Percentiles rank a stretch among this genome's conserved stretches.
phyloP scores from a whole-genome alignment of 2,797 vertebrate genomes.

The Luscinia luscinia region DNA sequence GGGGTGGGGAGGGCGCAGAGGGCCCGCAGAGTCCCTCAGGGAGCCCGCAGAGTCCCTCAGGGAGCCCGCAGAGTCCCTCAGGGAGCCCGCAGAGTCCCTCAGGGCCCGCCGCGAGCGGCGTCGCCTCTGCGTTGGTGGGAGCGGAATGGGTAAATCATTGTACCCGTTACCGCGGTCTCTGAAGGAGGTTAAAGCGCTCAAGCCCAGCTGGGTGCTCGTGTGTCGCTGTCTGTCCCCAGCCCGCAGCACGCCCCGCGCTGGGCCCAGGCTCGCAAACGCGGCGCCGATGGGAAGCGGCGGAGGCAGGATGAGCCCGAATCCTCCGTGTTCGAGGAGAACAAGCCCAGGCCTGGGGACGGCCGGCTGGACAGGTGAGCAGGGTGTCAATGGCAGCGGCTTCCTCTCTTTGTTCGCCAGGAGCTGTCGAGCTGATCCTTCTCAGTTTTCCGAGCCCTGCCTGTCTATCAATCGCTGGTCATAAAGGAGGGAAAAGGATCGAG shows the following conservation, averaged over 20 bases:
- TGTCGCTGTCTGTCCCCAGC: constrained; percentile 27
- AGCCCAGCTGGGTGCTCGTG: rapidly evolving
- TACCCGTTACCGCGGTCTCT: rapidly evolving
- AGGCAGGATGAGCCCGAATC: constrained; percentile 27
- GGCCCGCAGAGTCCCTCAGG: too few relatives aligned
- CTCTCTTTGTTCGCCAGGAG: not conserved
- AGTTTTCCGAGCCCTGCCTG: rapidly evolving
- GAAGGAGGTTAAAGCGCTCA: rapidly evolving
- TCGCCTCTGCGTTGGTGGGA: rapidly evolving
- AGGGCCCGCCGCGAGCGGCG: not conserved
- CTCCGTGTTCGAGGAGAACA: not conserved
- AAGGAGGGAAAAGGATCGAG: not conserved
- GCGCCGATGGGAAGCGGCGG: constrained; percentile 78
- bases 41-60: not conserved
- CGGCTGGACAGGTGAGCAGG: constrained; percentile 74
- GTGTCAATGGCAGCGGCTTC: rapidly evolving
- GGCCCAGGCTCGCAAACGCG: constrained; percentile 82
- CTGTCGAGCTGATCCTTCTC: rapidly evolving
- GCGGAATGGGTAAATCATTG: rapidly evolving
- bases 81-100: not conserved
- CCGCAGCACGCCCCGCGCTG: constrained; percentile 70
- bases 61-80: not conserved
- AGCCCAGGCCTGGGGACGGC: not conserved
- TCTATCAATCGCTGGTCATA: rapidly evolving
- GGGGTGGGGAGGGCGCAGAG: too few relatives aligned